phyloP scores from a whole-genome alignment of 2,113 vertebrate species.

The Emberiza fucata region DNA sequence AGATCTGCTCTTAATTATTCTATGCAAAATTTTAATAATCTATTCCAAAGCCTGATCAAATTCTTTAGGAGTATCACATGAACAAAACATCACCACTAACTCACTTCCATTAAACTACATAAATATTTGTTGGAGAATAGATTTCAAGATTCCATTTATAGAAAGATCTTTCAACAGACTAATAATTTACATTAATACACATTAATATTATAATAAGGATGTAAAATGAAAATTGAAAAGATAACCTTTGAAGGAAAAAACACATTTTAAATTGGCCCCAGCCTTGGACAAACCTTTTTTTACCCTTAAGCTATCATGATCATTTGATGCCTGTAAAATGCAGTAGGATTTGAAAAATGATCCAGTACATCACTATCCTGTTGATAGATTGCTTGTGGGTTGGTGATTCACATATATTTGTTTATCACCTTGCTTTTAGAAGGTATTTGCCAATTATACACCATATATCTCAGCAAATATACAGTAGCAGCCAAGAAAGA shows the following conservation, averaged over 20 bases:
- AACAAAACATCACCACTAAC: background rate
- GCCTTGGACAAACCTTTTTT: background rate
- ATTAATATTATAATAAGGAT: background rate
- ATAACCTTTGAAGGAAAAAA: background rate
- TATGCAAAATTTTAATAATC: background rate
- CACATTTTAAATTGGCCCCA: background rate
- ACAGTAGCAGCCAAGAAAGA: background rate
- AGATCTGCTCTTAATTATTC: background rate
- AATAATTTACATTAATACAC: background rate
- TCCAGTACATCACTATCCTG: background rate
- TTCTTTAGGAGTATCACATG: background rate
- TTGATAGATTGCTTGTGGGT: background rate
- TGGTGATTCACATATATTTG: conserved; percentile 43
- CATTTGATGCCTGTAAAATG: background rate
- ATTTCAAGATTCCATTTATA: background rate
- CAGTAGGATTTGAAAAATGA: background rate
- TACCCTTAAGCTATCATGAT: background rate
- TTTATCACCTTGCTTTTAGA: conserved; percentile 12
- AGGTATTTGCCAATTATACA: conserved; percentile 23
- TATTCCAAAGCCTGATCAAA: background rate
- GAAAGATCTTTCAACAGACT: background rate
- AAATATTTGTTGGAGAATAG: background rate
- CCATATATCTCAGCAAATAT: background rate
- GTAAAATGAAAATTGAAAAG: background rate
- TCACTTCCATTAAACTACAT: background rate